Percentiles rank a stretch among this genome's conserved stretches.
phyloP scores from a whole-genome alignment of 2,113 vertebrate genomes.

The Rhagologus leucostigma region DNA sequence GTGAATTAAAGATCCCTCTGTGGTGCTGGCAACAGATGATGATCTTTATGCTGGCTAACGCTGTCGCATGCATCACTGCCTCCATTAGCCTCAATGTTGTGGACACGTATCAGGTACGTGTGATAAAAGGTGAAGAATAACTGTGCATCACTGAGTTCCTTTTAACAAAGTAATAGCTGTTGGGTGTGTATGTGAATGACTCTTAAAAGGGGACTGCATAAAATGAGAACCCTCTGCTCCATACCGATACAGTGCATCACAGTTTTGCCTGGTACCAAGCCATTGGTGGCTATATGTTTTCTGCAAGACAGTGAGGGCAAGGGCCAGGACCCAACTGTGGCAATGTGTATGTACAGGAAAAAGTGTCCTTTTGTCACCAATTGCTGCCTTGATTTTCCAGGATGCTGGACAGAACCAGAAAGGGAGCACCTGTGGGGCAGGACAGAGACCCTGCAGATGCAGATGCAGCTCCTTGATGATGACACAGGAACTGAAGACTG shows the following conservation, averaged over 20 bases:
- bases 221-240: not conserved
- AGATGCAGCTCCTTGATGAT: constrained; percentile 51
- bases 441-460: constrained; percentile 24
- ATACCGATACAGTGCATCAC: fast-evolving
- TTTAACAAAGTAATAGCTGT: not conserved
- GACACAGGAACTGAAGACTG: not conserved
- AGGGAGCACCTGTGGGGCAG: constrained; percentile 27
- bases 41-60: constrained; percentile 83
- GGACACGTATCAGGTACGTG: constrained; percentile 75
- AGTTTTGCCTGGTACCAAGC: not conserved
- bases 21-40: constrained; percentile 83
- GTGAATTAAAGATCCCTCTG: constrained; percentile 78
- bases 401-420: constrained; percentile 79
- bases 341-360: not conserved
- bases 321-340: not conserved
- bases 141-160: not conserved
- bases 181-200: not conserved
- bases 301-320: not conserved
- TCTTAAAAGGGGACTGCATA: not conserved
- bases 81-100: constrained; percentile 75
- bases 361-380: not conserved
- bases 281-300: not conserved
- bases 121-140: not conserved
- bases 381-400: constrained; percentile 26
- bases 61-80: constrained; percentile 71